Conservation (phyloP, 2,113 vertebrate species). For the Rattus norvegicus region GRCr8 NC_086039.1:97765501-97766000, state of each 20-base stretch:
- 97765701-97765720: background rate
- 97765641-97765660: background rate
- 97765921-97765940: constrained; percentile 36
- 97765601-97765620: background rate
- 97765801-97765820: background rate
- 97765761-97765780: background rate
- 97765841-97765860: background rate
- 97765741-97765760: background rate
- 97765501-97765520: background rate
- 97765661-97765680: background rate
- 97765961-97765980: constrained; percentile 25
- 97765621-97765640: background rate
- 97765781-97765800: background rate
- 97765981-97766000: constrained; percentile 11
- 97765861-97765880: constrained; percentile 22
- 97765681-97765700: background rate
- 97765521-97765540: background rate
- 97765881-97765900: background rate
- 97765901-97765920: background rate
- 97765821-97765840: background rate
- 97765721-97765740: background rate
- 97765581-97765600: background rate
- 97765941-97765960: constrained; percentile 1
- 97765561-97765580: background rate
- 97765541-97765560: background rate